Conservation (phyloP, 1,140 invertebrate species). For the Hyphantria cunea region DNA sequence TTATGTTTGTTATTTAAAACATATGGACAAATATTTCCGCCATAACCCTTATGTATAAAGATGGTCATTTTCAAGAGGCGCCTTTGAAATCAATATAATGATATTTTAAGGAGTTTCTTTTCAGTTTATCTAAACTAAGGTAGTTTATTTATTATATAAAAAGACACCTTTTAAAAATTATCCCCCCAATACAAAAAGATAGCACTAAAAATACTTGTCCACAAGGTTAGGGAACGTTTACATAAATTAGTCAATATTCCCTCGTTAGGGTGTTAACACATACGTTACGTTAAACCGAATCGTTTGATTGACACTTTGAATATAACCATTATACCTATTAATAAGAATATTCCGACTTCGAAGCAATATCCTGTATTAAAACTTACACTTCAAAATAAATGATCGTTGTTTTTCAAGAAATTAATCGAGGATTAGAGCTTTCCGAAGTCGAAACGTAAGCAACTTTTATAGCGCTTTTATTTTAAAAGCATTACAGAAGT, state of each 20-base stretch:
- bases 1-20: slow-evolving; percentile 62
- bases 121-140: background rate
- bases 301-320: slow-evolving; percentile 79
- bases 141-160: background rate
- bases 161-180: background rate
- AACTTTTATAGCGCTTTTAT: slow-evolving; percentile 24
- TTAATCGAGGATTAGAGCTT: too few species aligned
- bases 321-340: slow-evolving; percentile 37
- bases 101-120: background rate
- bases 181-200: slow-evolving; percentile 26
- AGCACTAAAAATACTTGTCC: slow-evolving; percentile 41
- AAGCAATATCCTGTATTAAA: background rate
- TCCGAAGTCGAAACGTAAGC: background rate
- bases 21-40: slow-evolving; percentile 30
- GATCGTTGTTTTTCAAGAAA: too few species aligned
- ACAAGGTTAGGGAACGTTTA: slow-evolving; percentile 54
- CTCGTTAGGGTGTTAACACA: slow-evolving; percentile 68
- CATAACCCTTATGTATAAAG: background rate
- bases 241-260: slow-evolving; percentile 40
- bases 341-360: slow-evolving; percentile 11
- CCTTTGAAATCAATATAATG: slow-evolving; percentile 2
- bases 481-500: slow-evolving; percentile 22
- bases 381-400: too few species aligned
- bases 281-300: slow-evolving; percentile 43
- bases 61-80: background rate